Percentiles rank a stretch among this genome's conserved stretches.
phyloP scores from a whole-genome alignment of 2,113 vertebrate genomes.

The Lagopus muta region DNA sequence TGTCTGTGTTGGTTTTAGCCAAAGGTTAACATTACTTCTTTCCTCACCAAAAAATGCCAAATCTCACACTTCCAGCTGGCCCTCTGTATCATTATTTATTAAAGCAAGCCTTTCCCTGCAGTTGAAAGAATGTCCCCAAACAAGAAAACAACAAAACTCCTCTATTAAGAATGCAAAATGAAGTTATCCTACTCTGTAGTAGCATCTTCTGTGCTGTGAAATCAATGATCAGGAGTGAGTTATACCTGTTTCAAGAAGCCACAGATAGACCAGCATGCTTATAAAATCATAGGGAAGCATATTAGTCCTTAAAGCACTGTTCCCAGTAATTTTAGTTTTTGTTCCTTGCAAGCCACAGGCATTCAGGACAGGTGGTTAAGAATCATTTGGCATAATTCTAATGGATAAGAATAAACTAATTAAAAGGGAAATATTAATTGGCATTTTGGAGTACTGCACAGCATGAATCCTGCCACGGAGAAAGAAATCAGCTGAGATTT shows the following conservation, averaged over 20 bases:
- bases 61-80: neutral
- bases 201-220: neutral
- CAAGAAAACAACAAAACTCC: accelerated
- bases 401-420: neutral
- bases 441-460: neutral
- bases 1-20: neutral
- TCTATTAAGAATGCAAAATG: neutral
- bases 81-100: neutral
- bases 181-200: neutral
- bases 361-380: neutral
- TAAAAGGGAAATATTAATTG: neutral
- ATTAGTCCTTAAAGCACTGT: neutral
- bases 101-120: neutral
- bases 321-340: neutral
- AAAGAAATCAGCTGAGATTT: neutral
- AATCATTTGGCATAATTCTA: neutral
- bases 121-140: neutral
- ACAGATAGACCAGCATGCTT: neutral
- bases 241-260: neutral
- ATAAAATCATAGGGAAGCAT: neutral
- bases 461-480: neutral
- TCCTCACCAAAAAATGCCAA: neutral
- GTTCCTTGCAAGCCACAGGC: neutral
- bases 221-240: neutral
- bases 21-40: neutral